Evolutionary conservation across 2,797 vertebrate species (phyloP).

Genomic region (Phoeniculus purpureus): DNA sequence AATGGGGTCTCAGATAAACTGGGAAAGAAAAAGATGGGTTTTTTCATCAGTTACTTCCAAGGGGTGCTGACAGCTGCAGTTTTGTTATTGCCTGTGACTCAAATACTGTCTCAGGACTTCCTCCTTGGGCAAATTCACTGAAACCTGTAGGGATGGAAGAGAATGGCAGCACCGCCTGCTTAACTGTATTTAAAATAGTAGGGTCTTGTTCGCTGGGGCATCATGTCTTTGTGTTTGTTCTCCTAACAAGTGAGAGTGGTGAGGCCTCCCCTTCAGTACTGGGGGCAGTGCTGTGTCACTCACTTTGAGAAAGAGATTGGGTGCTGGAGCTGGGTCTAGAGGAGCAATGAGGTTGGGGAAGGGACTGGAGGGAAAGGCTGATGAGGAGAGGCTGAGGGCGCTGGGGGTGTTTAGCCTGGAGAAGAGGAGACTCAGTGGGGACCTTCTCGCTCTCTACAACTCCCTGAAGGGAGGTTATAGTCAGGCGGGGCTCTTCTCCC

Average conservation of each 20-base stretch:
- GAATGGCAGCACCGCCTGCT: background rate
- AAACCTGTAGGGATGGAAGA: rapidly evolving
- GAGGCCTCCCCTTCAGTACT: too few relatives aligned
- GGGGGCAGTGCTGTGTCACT: too few relatives aligned
- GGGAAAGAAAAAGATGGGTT: constrained; percentile 8
- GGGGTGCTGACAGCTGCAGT: constrained; percentile 17
- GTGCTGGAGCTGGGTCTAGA: too few relatives aligned
- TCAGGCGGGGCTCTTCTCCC: too few relatives aligned
- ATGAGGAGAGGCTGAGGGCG: too few relatives aligned
- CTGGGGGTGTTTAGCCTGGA: too few relatives aligned
- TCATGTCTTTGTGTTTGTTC: background rate
- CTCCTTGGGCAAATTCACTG: background rate
- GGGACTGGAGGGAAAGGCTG: too few relatives aligned
- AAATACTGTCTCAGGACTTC: background rate
- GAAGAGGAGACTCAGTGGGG: too few relatives aligned
- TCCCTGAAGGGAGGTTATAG: too few relatives aligned
- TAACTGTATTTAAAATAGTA: background rate
- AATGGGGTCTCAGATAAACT: background rate
- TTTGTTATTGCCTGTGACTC: background rate
- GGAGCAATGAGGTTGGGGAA: too few relatives aligned
- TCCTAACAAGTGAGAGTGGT: background rate
- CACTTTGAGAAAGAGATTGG: too few relatives aligned
- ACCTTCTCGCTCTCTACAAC: too few relatives aligned
- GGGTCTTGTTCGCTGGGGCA: background rate
- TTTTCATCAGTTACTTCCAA: constrained; percentile 12